These are phyloP conservation scores for Brevimyrus niger DNA, from an alignment of 2,113 vertebrate genomes.

Conservation along the genomic window DNA sequence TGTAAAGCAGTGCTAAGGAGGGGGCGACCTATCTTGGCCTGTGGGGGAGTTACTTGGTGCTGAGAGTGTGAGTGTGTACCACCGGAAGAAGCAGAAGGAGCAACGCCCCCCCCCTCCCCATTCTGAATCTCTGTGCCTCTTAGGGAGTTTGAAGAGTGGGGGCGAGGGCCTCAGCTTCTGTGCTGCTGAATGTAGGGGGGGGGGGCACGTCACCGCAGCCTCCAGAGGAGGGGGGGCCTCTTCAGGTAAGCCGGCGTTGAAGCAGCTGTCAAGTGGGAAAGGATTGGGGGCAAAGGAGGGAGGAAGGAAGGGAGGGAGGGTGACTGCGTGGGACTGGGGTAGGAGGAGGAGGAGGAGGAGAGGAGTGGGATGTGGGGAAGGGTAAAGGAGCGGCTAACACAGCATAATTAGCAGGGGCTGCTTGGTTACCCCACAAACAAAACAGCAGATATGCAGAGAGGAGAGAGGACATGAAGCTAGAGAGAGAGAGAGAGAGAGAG, in stretches of 20 bases:
- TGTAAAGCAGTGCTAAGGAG: not conserved
- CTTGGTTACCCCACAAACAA: constrained; percentile 73
- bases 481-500: constrained; percentile 37
- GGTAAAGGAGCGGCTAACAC: constrained; percentile 46
- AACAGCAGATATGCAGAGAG: constrained; percentile 61
- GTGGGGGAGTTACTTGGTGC: not conserved
- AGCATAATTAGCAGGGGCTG: constrained; percentile 62
- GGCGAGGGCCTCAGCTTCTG: not conserved
- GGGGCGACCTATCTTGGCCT: not conserved
- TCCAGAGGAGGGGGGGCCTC: not conserved
- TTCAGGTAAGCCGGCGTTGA: not conserved
- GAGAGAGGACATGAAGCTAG: constrained; percentile 38
- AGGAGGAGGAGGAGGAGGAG: constrained; percentile 30
- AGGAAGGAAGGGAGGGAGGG: not conserved
- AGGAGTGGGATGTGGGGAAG: constrained; percentile 22
- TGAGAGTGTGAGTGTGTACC: not conserved
- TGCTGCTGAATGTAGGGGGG: not conserved
- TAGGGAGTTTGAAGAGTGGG: not conserved
- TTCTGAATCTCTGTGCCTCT: not conserved
- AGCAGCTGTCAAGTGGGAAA: not conserved
- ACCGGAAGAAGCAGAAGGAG: not conserved
- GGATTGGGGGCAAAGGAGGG: not conserved
- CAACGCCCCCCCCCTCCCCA: not conserved
- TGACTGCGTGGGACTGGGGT: constrained; percentile 21
- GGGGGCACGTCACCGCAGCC: not conserved